Evolutionary conservation across 2,113 vertebrate species (phyloP), one percentile per base, ranked within the genome.

Genomic region (Propithecus coquereli): DNA sequence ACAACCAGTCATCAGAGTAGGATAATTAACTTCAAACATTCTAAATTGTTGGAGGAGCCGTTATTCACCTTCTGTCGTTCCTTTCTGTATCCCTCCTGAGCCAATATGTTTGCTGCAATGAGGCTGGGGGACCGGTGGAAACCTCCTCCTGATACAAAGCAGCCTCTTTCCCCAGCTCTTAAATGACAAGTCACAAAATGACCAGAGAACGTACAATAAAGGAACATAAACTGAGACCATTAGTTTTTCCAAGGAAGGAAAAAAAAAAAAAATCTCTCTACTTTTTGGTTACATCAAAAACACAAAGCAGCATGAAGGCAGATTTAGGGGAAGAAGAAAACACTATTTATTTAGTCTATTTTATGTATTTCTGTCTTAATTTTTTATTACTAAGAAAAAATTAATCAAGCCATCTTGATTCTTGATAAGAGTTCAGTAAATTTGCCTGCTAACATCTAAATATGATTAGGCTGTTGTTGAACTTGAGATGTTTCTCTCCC

Each of bases 21-120:
- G 97, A 97, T 98, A 97, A 98, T 98, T 98, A 97, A 97, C 98
- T 97, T 98, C 97, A 98, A 97, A 98, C 97, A 97, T 97, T 98
- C 91, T 95, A 96, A 96, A 97, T 98, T 95, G 97, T 98, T 97
- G 97, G 97, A 98, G 96, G 97, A 98, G 98, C 97, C 97, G 91
- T 98, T 98, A 97, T 93, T 96, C 98, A 97, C 97, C 98, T 97
- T 97, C 96, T 97, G 96, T 70, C 95, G 94, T 96, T 97, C 94
- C 94, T 95, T 97, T 93, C 89, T 63, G 30, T 80, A 82, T 14
- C 91, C 93, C 93, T 92, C 83, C 90, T 83, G 0, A 27, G 91
- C 86, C 77, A 95, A 50, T 90, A 76, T 92, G 94, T 85, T 90
- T 93, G 93, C 9, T 90, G 91, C 92, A 80, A 63, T 0, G 30